phyloP scores from a whole-genome alignment of 2,113 vertebrate species.

The Engraulis encrasicolus region DNA sequence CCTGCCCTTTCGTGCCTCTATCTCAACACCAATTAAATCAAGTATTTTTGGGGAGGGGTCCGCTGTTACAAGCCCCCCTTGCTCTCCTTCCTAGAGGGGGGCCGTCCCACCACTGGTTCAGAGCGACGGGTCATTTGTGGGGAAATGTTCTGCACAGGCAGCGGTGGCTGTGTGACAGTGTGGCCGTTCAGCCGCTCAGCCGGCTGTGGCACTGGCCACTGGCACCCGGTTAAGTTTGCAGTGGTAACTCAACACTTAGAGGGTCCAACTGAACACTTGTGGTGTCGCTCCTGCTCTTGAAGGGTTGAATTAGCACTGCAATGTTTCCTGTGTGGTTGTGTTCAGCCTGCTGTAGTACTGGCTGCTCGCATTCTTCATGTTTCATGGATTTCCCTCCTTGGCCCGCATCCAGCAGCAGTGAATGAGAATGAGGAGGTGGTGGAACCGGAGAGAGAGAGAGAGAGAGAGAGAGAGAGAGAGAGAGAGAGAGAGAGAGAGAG shows the following conservation, averaged over 20 bases:
- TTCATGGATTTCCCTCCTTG: constrained; percentile 93
- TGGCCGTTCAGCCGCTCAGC: not conserved
- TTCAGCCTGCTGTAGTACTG: constrained; percentile 69
- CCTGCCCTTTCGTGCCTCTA: constrained; percentile 56
- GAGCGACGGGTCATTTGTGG: not conserved
- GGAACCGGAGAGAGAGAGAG: constrained; percentile 27
- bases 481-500: constrained; percentile 28
- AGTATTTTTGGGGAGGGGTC: constrained; percentile 32
- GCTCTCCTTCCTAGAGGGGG: constrained; percentile 73
- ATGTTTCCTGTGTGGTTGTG: not conserved
- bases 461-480: constrained; percentile 26
- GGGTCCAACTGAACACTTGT: no score
- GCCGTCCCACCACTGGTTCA: constrained; percentile 63
- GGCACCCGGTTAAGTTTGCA: no score
- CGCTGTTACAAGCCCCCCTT: constrained; percentile 68
- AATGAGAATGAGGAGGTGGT: constrained; percentile 48
- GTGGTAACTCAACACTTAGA: no score
- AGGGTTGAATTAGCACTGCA: no score
- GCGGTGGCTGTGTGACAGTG: no score
- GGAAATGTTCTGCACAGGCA: constrained; percentile 77
- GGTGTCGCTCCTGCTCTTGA: no score
- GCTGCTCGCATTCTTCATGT: constrained; percentile 87
- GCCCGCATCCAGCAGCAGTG: constrained; percentile 78
- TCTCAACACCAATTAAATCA: constrained; percentile 67
- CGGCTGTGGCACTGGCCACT: constrained; percentile 75